These are phyloP conservation scores for Conger conger DNA, from an alignment of 2,113 vertebrate genomes.

Conservation along the genomic window DNA sequence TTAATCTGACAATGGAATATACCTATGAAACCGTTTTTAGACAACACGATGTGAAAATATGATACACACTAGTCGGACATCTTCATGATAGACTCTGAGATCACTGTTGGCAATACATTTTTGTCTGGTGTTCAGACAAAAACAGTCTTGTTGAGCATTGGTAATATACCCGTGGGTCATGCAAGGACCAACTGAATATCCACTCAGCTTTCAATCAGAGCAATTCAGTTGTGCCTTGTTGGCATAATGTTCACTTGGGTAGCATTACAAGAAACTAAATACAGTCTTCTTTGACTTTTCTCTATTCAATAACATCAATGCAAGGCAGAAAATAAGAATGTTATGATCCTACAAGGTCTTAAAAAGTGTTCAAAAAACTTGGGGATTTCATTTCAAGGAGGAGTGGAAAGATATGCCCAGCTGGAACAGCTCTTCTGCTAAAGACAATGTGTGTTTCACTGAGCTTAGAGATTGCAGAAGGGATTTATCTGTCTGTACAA, in stretches of 20 bases:
- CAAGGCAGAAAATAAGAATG: neutral
- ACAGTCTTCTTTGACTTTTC: neutral
- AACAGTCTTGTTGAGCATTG: neutral
- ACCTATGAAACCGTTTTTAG: too few relatives aligned
- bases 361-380: neutral
- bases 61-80: too few relatives aligned
- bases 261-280: neutral
- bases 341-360: neutral
- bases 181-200: neutral
- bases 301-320: neutral
- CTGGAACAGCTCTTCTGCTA: neutral
- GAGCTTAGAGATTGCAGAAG: neutral
- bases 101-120: neutral
- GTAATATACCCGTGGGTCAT: neutral
- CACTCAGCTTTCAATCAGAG: constrained; percentile 5
- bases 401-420: neutral
- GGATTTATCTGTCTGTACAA: constrained; percentile 5
- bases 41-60: too few relatives aligned
- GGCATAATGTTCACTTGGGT: constrained; percentile 4
- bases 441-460: neutral
- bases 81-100: neutral
- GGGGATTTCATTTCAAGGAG: neutral
- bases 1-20: too few relatives aligned
- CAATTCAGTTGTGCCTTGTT: constrained; percentile 15
- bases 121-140: neutral